Evolutionary conservation across 64 coral and sea anemone species (phyloP).

Genomic region (Montipora cactus): DNA sequence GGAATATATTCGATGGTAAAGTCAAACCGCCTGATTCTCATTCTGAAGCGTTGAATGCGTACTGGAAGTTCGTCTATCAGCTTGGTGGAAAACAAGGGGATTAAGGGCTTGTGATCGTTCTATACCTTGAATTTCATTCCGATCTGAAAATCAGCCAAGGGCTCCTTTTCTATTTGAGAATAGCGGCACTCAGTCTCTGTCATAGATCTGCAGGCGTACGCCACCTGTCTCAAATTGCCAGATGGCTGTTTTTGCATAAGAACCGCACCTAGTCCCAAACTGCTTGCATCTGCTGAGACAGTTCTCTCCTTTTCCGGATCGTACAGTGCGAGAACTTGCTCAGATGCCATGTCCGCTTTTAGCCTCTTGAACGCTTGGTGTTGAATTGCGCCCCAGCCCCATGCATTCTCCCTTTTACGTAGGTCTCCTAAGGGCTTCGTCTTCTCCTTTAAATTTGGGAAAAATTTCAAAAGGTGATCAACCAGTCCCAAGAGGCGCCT

Average conservation of each 20-base stretch:
- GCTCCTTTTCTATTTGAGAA: background rate
- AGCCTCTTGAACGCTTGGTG: conserved; percentile 31
- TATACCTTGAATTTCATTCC: background rate
- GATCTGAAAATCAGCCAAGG: background rate
- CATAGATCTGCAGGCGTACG: conserved; percentile 33
- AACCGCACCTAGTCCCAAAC: conserved; percentile 61
- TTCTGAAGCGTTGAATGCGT: background rate
- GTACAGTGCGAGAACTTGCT: conserved; percentile 44
- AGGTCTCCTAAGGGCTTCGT: conserved; percentile 21
- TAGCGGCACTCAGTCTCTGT: background rate
- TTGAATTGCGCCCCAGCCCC: conserved; percentile 34
- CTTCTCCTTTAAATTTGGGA: conserved; percentile 42
- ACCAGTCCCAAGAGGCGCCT: background rate
- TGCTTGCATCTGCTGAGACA: conserved; percentile 50
- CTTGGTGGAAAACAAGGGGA: background rate
- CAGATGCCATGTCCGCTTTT: conserved; percentile 30
- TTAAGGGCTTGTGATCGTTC: background rate
- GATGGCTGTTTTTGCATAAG: conserved; percentile 38
- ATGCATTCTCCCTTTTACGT: conserved; percentile 45
- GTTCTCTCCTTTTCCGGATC: conserved; percentile 46
- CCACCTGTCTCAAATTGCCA: conserved; percentile 5
- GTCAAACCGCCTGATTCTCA: conserved; percentile 23
- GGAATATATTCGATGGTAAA: background rate
- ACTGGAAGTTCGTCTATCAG: conserved; percentile 3
- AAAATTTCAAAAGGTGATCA: conserved; percentile 29